A percentile compares a stretch with the other conserved stretches of the same genome.
These are phyloP conservation scores for Incurvaria masculella DNA, from an alignment of 2,888 invertebrate species.

Conservation along the genomic window DNA sequence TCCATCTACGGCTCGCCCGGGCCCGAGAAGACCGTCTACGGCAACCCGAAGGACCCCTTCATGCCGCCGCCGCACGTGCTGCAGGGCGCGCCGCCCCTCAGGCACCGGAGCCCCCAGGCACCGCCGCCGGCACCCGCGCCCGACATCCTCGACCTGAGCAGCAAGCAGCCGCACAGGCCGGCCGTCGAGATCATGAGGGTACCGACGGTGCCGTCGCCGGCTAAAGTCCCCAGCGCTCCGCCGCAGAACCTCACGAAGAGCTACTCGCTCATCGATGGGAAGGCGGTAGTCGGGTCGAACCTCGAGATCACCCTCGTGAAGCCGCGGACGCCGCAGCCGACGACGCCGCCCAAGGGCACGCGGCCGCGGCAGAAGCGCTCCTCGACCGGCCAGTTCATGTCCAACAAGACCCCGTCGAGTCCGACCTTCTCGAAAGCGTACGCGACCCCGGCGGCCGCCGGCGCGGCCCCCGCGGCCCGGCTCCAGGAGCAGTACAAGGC, in stretches of 20 bases:
- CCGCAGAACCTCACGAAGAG: conserved; percentile 49
- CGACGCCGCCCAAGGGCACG: conserved; percentile 20
- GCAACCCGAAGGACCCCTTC: conserved; percentile 68
- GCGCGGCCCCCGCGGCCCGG: conserved; percentile 20
- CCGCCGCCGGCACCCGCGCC: conserved; percentile 33
- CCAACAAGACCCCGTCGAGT: conserved; percentile 40
- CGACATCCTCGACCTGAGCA: conserved; percentile 65
- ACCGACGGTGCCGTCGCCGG: conserved; percentile 31
- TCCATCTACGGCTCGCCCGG: conserved; percentile 59
- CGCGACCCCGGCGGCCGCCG: conserved; percentile 19
- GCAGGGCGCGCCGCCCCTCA: conserved; percentile 40
- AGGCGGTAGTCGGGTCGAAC: conserved; percentile 58
- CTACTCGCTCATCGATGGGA: conserved; percentile 39
- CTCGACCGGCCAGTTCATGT: conserved; percentile 53
- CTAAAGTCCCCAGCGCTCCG: conserved; percentile 30
- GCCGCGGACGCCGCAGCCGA: conserved; percentile 34
- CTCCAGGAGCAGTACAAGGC: neutral
- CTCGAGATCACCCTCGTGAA: conserved; percentile 69
- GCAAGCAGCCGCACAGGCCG: conserved; percentile 38
- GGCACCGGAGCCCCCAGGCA: conserved; percentile 24
- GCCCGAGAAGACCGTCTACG: conserved; percentile 64
- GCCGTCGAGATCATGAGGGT: conserved; percentile 61
- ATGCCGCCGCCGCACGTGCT: conserved; percentile 51
- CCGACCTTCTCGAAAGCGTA: conserved; percentile 25
- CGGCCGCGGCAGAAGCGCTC: conserved; percentile 47